These are phyloP conservation scores for Gonocerus acuteangulatus DNA, from an alignment of 2,888 invertebrate species.

Conservation along the genomic window DNA sequence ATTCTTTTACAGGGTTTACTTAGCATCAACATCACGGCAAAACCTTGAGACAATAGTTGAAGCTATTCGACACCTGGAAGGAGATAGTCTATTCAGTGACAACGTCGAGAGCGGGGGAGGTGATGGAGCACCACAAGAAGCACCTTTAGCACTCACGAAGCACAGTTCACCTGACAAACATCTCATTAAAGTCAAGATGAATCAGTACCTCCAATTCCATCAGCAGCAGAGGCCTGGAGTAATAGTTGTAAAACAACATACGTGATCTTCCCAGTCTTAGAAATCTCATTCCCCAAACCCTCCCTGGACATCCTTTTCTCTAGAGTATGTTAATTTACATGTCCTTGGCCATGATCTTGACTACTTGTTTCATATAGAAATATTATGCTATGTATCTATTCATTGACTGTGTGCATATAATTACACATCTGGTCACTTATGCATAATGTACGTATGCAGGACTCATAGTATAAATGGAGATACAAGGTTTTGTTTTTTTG, in stretches of 20 bases:
- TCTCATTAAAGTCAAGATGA: constrained; percentile 43
- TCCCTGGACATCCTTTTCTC: not conserved
- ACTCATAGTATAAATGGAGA: too few relatives aligned
- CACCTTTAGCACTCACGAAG: constrained; percentile 55
- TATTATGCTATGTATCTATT: too few relatives aligned
- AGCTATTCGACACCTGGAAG: constrained; percentile 94
- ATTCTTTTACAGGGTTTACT: constrained; percentile 46
- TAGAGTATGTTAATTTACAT: not conserved
- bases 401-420: too few relatives aligned
- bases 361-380: too few relatives aligned
- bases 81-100: constrained; percentile 72
- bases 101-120: constrained; percentile 21
- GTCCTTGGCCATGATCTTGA: too few relatives aligned
- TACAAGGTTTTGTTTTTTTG: not conserved
- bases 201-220: constrained; percentile 55
- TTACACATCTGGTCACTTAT: too few relatives aligned
- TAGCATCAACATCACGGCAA: constrained; percentile 74
- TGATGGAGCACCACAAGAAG: constrained; percentile 40
- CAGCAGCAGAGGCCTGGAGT: constrained; percentile 74
- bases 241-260: constrained; percentile 72
- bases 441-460: too few relatives aligned
- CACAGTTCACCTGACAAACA: constrained; percentile 39
- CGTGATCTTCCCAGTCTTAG: constrained; percentile 35
- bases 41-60: constrained; percentile 97
- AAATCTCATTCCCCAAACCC: not conserved